phyloP scores from a whole-genome alignment of 92 coral and sea anemone species.

The Scolanthus callimorphus region DNA sequence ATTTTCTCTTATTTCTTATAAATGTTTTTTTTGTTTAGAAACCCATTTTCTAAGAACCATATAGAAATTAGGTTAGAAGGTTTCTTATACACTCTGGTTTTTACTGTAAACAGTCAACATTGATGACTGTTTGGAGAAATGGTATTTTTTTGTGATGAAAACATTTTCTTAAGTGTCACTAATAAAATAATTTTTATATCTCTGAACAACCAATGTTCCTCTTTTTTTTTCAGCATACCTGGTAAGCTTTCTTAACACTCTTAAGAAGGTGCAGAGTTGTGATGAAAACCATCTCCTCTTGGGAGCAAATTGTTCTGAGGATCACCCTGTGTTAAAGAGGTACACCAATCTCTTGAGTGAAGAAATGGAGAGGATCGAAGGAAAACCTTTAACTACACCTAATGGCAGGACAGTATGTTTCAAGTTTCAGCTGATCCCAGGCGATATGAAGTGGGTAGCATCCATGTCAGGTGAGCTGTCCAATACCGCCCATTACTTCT shows the following conservation, averaged over 20 bases:
- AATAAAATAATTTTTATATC: not conserved
- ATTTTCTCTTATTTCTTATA: no score
- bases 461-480: slow-evolving; percentile 49
- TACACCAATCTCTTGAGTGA: slow-evolving; percentile 33
- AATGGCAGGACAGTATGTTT: slow-evolving; percentile 21
- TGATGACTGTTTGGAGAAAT: no score
- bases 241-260: slow-evolving; percentile 55
- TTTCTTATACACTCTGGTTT: no score
- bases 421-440: slow-evolving; percentile 38
- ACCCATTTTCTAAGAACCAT: no score
- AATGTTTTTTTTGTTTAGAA: no score
- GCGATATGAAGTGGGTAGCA: slow-evolving; percentile 65
- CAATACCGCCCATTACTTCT: slow-evolving; percentile 49
- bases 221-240: slow-evolving; percentile 39
- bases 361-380: slow-evolving; percentile 60
- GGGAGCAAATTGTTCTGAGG: slow-evolving; percentile 64
- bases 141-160: slow-evolving; percentile 3
- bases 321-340: slow-evolving; percentile 30
- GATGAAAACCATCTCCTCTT: slow-evolving; percentile 52
- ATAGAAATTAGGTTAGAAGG: no score
- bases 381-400: slow-evolving; percentile 33
- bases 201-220: not conserved
- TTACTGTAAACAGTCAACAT: no score
- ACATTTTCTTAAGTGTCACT: not conserved
- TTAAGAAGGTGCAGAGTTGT: slow-evolving; percentile 58